phyloP scores from a whole-genome alignment of 2,797 vertebrate species.

The Mycteria americana region DNA sequence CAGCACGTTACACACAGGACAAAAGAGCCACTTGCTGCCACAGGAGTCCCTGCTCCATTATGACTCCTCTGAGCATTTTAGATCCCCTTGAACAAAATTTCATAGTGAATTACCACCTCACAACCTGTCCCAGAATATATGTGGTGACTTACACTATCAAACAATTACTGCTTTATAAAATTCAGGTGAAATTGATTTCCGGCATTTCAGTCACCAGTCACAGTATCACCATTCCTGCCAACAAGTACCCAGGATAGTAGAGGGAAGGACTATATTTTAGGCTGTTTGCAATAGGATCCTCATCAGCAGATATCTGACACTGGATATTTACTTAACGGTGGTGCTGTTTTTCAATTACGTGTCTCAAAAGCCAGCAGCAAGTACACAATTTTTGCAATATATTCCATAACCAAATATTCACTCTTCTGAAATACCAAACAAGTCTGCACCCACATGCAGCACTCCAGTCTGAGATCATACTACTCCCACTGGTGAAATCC shows the following conservation, averaged over 20 bases:
- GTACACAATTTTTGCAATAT: background rate
- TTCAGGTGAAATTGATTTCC: background rate
- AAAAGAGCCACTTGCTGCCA: background rate
- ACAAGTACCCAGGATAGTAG: background rate
- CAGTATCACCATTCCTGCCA: background rate
- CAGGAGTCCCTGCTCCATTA: background rate
- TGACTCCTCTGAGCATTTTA: background rate
- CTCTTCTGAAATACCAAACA: slow-evolving; percentile 47
- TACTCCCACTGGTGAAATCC: slow-evolving; percentile 53
- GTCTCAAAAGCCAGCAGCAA: background rate
- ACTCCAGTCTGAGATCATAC: slow-evolving; percentile 28
- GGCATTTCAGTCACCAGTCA: background rate
- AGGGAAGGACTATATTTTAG: background rate
- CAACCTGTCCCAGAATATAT: background rate
- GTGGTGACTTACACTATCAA: background rate
- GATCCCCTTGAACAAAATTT: background rate
- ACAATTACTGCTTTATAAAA: background rate
- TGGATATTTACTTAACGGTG: background rate
- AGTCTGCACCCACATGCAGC: slow-evolving; percentile 49
- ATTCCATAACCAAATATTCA: slow-evolving; percentile 34
- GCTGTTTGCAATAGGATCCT: background rate
- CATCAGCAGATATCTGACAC: background rate
- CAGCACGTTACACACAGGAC: background rate
- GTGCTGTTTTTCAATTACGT: background rate
- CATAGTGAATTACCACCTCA: background rate